Conservation (phyloP, 1,140 invertebrate species). For the Drosophila hydei region DNA sequence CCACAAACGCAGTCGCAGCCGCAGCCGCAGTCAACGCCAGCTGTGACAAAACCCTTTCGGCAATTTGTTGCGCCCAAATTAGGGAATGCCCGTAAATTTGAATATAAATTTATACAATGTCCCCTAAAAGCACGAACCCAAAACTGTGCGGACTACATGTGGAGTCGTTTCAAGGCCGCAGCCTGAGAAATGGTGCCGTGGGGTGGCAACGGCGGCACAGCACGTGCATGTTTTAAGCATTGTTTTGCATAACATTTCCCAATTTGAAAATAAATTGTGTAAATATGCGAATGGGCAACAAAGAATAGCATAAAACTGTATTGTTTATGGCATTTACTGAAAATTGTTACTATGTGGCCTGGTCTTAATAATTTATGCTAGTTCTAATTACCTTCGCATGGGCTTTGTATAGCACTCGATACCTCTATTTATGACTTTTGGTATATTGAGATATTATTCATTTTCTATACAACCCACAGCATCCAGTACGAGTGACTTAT, state of each 20-base stretch:
- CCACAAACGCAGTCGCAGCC: not conserved
- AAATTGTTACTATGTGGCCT: conserved; percentile 9
- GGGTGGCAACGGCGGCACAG: conserved; percentile 2
- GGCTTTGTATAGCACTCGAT: not conserved
- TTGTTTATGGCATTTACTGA: conserved; percentile 27
- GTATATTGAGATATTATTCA: not conserved
- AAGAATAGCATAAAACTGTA: conserved; percentile 6
- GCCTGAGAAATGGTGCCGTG: not conserved
- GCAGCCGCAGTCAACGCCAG: conserved; percentile 15
- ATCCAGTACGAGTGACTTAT: conserved; percentile 83
- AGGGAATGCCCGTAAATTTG: conserved; percentile 73
- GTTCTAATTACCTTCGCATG: conserved; percentile 8
- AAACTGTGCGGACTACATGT: conserved; percentile 11
- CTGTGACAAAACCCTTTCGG: conserved; percentile 50
- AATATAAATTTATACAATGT: conserved; percentile 73
- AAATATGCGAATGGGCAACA: conserved; percentile 21
- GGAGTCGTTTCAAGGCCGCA: conserved; percentile 2
- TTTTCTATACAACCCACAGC: conserved; percentile 43
- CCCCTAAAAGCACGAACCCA: conserved; percentile 9
- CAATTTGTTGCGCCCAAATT: conserved; percentile 59
- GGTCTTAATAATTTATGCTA: conserved; percentile 3
- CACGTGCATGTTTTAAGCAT: conserved; percentile 43
- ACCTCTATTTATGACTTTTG: not conserved
- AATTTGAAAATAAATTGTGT: conserved; percentile 30
- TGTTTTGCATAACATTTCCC: conserved; percentile 50